Evolutionary conservation across 2,888 invertebrate species (phyloP).

Genomic region (Carpatolechia fugitivella): DNA sequence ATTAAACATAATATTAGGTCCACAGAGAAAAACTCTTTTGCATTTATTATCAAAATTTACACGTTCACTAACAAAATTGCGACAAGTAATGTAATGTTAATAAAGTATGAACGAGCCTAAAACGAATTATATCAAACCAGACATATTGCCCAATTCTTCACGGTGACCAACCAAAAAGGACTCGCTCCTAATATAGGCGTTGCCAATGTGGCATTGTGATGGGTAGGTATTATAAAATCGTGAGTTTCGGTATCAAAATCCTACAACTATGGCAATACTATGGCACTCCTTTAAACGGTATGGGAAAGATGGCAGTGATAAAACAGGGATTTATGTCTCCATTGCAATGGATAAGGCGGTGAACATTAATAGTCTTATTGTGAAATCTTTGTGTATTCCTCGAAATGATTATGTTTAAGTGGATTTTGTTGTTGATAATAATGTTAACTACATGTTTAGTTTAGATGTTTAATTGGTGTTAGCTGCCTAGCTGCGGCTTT

Average conservation of each 20-base stretch:
- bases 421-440: not conserved
- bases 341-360: slow-evolving; percentile 7
- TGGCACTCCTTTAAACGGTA: slow-evolving; percentile 9
- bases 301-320: slow-evolving; percentile 12
- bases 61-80: no score
- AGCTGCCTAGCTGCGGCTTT: not conserved
- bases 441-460: not conserved
- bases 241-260: slow-evolving; percentile 17
- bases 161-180: slow-evolving; percentile 19
- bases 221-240: slow-evolving; percentile 38
- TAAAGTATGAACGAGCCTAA: no score
- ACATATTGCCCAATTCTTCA: not conserved
- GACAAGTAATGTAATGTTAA: no score
- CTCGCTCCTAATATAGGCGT: slow-evolving; percentile 46
- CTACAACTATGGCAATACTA: slow-evolving; percentile 6
- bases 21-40: no score
- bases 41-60: no score
- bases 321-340: slow-evolving; percentile 13
- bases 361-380: slow-evolving; percentile 2
- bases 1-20: no score
- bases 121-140: no score
- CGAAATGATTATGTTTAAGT: not conserved
- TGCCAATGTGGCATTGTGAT: slow-evolving; percentile 33
- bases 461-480: not conserved
- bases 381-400: slow-evolving; percentile 1